These are phyloP conservation scores for Poeciliopsis prolifica DNA, from an alignment of 2,113 vertebrate species.

Conservation along the genomic window DNA sequence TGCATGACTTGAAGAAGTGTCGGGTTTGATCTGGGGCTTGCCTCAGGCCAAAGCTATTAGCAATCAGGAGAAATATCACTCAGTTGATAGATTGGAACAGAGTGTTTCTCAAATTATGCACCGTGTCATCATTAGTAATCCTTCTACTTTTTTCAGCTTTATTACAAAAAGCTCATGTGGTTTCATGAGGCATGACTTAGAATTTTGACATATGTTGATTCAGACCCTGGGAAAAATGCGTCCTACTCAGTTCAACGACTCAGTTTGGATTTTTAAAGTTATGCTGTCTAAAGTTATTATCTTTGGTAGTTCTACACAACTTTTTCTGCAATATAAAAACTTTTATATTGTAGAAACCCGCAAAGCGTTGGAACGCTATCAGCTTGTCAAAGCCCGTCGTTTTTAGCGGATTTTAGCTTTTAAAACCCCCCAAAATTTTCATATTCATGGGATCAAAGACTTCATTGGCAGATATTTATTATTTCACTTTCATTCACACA, in stretches of 20 bases:
- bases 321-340: too few species aligned
- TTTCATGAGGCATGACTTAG: background rate
- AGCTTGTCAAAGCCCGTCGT: too few species aligned
- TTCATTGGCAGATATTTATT: too few species aligned
- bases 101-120: background rate
- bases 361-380: too few species aligned
- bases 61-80: background rate
- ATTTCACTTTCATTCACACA: too few species aligned
- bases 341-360: too few species aligned
- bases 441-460: too few species aligned
- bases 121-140: background rate
- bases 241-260: background rate
- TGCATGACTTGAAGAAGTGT: background rate
- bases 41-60: background rate
- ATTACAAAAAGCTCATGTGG: background rate
- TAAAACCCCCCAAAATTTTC: too few species aligned
- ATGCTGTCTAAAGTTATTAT: too few species aligned
- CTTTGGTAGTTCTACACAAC: too few species aligned
- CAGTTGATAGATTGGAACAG: background rate
- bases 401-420: too few species aligned
- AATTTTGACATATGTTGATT: background rate
- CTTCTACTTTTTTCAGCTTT: background rate
- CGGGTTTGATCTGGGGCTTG: background rate
- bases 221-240: background rate
- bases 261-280: too few species aligned